Evolutionary conservation across 2,888 invertebrate genomes (phyloP).

Genomic region (Azorinus chamasolen): DNA sequence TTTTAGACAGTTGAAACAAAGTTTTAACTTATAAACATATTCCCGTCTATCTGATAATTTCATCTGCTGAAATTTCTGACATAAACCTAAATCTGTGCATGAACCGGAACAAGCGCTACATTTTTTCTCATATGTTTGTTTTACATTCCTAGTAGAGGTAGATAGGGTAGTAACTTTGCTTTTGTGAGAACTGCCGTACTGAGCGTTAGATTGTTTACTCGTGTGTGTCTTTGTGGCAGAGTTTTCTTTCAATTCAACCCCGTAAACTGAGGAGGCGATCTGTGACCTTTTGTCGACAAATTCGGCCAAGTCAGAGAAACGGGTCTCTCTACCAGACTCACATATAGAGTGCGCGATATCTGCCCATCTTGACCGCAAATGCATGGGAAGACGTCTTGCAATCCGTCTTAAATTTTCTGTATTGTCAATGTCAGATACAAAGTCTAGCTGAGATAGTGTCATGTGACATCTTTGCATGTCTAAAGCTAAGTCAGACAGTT

Average conservation of each 20-base stretch:
- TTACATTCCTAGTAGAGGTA: too few species aligned
- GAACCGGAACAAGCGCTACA: constrained; percentile 29
- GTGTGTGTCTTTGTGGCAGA: neutral
- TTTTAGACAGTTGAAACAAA: too few species aligned
- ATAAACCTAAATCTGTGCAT: constrained; percentile 16
- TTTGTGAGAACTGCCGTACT: neutral
- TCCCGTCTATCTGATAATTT: neutral
- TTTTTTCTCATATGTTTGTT: neutral
- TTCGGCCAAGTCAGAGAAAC: constrained; percentile 20
- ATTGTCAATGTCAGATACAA: too few species aligned
- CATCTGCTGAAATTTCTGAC: constrained; percentile 14
- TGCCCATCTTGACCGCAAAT: constrained; percentile 35
- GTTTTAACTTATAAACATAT: too few species aligned
- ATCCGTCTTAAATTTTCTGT: constrained; percentile 31
- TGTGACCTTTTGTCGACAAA: constrained; percentile 33
- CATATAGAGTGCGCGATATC: constrained; percentile 34
- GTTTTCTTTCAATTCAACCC: constrained; percentile 12
- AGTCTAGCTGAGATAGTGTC: too few species aligned
- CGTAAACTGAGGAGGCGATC: constrained; percentile 22
- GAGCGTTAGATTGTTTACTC: neutral
- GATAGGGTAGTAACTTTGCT: neutral
- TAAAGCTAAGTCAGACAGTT: constrained; percentile 18
- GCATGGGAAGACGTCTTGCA: too few species aligned
- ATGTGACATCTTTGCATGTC: constrained; percentile 35
- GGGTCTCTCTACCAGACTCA: constrained; percentile 34